A percentile compares a stretch with the other conserved stretches of the same genome.
Conservation (phyloP, 2,113 vertebrate species). For the Oxyruncus cristatus region DNA sequence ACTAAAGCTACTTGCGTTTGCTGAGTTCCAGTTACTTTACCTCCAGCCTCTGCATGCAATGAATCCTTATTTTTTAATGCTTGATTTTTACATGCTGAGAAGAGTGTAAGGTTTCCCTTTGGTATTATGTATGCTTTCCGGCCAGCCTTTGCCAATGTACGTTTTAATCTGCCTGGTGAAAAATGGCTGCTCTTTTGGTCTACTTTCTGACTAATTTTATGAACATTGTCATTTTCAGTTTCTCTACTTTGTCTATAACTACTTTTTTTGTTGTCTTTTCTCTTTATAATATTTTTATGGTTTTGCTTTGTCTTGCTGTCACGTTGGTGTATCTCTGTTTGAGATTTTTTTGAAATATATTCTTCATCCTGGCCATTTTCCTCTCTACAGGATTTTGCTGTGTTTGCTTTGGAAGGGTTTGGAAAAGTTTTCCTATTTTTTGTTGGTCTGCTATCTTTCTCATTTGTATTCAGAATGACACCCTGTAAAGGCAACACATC, state of each 20-base stretch:
- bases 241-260: neutral
- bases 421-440: conserved; percentile 14
- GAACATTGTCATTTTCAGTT: neutral
- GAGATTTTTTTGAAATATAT: neutral
- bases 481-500: neutral
- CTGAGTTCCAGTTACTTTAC: neutral
- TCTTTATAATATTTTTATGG: neutral
- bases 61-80: neutral
- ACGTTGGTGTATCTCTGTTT: neutral
- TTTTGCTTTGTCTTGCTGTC: conserved; percentile 4
- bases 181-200: neutral
- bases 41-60: neutral
- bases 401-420: conserved; percentile 25
- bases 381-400: neutral
- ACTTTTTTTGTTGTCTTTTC: neutral
- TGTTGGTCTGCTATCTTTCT: neutral
- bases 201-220: neutral
- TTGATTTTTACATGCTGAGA: neutral
- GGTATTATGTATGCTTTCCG: neutral
- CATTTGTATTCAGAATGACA: neutral
- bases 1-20: neutral
- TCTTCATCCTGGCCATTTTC: neutral
- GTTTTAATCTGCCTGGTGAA: neutral
- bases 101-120: neutral
- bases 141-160: neutral